Evolutionary conservation across 37 sponge, comb jelly and placozoan genomes (phyloP).

Genomic region (Tethya wilhelma): DNA sequence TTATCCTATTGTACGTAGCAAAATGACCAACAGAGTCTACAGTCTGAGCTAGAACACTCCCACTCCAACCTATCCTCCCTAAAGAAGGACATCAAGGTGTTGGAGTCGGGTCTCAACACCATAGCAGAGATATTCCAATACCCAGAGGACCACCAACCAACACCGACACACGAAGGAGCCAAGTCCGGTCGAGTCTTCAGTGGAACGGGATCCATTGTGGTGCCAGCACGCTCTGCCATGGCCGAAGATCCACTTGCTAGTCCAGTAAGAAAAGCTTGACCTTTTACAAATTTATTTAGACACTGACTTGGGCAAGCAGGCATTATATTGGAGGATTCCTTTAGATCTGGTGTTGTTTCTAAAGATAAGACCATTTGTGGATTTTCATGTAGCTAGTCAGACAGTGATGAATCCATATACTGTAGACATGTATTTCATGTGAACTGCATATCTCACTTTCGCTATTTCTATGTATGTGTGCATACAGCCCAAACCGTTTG

Average conservation of each 20-base stretch:
- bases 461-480: too few species aligned
- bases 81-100: neutral
- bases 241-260: too few species aligned
- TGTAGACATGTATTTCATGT: too few species aligned
- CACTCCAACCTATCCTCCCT: neutral
- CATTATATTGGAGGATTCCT: neutral
- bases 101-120: conserved; percentile 17
- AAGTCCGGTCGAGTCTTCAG: neutral
- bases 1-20: neutral
- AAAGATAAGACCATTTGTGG: too few species aligned
- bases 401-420: too few species aligned
- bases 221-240: too few species aligned
- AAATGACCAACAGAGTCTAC: neutral
- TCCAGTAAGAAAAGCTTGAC: too few species aligned
- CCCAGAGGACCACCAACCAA: conserved; percentile 5
- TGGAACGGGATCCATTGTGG: neutral
- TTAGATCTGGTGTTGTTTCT: neutral
- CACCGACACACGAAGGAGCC: neutral
- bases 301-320: too few species aligned
- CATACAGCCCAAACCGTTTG: conserved; percentile 54
- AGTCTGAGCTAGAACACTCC: neutral
- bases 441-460: too few species aligned
- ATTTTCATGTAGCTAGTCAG: too few species aligned
- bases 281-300: too few species aligned
- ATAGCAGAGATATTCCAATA: neutral